Percentiles rank a stretch among this genome's conserved stretches.
Evolutionary conservation across 2,797 vertebrate genomes (phyloP).

Genomic region (Sebastolobus alascanus): DNA sequence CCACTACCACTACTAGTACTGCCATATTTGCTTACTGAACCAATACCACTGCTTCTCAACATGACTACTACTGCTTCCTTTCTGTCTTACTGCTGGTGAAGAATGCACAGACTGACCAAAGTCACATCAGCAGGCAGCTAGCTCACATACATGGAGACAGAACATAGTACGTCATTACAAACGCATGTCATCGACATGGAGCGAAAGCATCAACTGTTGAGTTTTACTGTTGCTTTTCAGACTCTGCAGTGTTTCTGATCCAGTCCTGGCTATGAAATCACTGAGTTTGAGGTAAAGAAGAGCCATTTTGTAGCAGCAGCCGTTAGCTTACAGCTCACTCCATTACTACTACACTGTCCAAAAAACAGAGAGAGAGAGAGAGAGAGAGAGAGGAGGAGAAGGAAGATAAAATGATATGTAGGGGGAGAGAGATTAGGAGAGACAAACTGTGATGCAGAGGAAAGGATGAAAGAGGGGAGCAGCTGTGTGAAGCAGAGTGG

Average conservation of each 20-base stretch:
- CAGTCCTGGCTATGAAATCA: neutral
- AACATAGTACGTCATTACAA: neutral
- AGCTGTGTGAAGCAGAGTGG: slow-evolving; percentile 2
- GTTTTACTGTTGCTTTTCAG: neutral
- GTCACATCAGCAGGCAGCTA: slow-evolving; percentile 12
- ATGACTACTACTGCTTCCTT: neutral
- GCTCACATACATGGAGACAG: neutral
- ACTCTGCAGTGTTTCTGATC: neutral
- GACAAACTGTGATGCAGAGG: slow-evolving; percentile 5
- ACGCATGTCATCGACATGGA: neutral
- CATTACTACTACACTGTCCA: slow-evolving; percentile 19
- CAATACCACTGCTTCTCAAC: too few relatives aligned
- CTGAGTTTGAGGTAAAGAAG: slow-evolving; percentile 23
- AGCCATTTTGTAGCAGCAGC: slow-evolving; percentile 56
- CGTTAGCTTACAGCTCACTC: slow-evolving; percentile 26
- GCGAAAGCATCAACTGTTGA: neutral
- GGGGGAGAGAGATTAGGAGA: neutral
- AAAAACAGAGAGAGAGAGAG: neutral
- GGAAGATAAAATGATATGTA: neutral
- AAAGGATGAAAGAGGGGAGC: neutral
- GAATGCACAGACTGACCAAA: neutral
- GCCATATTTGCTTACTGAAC: neutral
- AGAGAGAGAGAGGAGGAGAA: neutral
- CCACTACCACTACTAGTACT: neutral
- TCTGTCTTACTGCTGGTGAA: neutral